Percentiles rank a stretch among this genome's conserved stretches.
phyloP scores from a whole-genome alignment of 2,113 vertebrate species.

The Chloropsis hardwickii region DNA sequence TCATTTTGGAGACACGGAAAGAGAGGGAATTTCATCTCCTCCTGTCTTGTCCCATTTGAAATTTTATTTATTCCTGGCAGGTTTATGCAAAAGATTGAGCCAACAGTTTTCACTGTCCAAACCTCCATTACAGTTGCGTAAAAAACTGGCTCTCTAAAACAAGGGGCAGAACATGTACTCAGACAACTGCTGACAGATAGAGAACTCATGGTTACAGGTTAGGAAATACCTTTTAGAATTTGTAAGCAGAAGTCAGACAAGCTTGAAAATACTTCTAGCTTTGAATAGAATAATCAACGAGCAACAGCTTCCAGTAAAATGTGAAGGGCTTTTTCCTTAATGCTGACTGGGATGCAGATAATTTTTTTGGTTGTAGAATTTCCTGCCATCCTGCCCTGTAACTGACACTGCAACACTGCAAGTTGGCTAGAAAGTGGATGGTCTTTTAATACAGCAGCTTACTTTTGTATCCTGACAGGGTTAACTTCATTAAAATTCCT shows the following conservation, averaged over 20 bases:
- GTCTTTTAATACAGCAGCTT: not conserved
- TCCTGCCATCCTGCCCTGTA: not conserved
- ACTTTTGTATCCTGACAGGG: not conserved
- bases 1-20: not conserved
- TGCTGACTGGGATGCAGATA: not conserved
- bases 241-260: not conserved
- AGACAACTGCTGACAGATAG: not conserved
- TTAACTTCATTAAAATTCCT: conserved; percentile 48
- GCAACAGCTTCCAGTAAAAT: not conserved
- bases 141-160: not conserved
- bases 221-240: not conserved
- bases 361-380: not conserved
- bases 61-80: not conserved
- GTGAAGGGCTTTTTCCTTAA: not conserved
- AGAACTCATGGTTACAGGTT: not conserved
- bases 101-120: not conserved
- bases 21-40: not conserved
- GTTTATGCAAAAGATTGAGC: not conserved
- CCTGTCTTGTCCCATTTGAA: not conserved
- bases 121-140: not conserved
- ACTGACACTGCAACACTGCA: not conserved
- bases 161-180: not conserved
- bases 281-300: not conserved
- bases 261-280: not conserved
- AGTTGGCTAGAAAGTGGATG: not conserved